Evolutionary conservation across 2,888 invertebrate genomes (phyloP).

Genomic region (Eilema griseolum): DNA sequence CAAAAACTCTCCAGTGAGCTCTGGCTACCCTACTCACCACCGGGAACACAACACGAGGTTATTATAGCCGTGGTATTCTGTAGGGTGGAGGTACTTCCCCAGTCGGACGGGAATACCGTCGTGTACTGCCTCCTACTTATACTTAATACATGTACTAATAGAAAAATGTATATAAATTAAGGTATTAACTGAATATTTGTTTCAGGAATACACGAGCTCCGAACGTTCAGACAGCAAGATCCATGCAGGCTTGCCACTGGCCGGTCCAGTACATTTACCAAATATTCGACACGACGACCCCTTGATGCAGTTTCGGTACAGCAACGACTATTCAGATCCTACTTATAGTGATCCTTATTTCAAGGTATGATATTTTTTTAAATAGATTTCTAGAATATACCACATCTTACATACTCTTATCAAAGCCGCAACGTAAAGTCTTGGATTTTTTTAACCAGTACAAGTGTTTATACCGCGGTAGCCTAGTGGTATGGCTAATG

Average conservation of each 20-base stretch:
- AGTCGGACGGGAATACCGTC: too few relatives aligned
- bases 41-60: too few relatives aligned
- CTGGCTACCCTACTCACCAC: too few relatives aligned
- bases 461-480: too few relatives aligned
- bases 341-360: slow-evolving; percentile 87
- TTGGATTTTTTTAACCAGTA: too few relatives aligned
- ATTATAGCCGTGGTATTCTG: too few relatives aligned
- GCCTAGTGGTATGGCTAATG: too few relatives aligned
- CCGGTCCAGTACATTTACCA: slow-evolving; percentile 92
- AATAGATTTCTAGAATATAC: neutral
- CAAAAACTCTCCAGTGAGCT: too few relatives aligned
- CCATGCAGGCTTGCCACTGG: slow-evolving; percentile 89
- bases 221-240: slow-evolving; percentile 80
- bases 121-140: too few relatives aligned
- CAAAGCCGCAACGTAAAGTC: neutral
- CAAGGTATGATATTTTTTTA: slow-evolving; percentile 72
- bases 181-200: neutral
- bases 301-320: slow-evolving; percentile 86
- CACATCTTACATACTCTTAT: neutral
- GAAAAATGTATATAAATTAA: neutral
- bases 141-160: neutral
- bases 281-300: slow-evolving; percentile 88
- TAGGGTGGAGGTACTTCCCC: too few relatives aligned
- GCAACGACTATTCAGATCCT: slow-evolving; percentile 93
- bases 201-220: slow-evolving; percentile 85